phyloP scores from a whole-genome alignment of 2,888 invertebrate genomes.

The Emesis russula region DNA sequence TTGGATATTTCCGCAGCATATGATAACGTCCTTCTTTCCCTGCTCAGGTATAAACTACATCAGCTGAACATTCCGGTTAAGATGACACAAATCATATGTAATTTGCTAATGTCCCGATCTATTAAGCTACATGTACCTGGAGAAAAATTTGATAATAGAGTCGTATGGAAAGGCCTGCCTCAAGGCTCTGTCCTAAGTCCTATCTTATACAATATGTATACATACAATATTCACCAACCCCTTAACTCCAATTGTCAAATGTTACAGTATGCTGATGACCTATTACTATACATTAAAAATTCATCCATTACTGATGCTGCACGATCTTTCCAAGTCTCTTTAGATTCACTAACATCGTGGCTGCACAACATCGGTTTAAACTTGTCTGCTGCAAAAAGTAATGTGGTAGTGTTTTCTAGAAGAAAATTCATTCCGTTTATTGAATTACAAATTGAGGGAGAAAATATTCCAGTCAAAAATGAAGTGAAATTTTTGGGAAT shows the following conservation, averaged over 20 bases:
- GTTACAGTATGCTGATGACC: not conserved
- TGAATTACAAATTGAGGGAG: not conserved
- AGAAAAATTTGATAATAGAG: not conserved
- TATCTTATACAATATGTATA: not conserved
- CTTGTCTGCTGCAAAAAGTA: not conserved
- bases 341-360: not conserved
- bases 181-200: not conserved
- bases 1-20: constrained; percentile 23
- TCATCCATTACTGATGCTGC: not conserved
- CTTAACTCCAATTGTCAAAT: not conserved
- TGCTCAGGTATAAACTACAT: constrained; percentile 17
- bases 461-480: too few relatives aligned
- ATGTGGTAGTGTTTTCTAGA: not conserved
- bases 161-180: not conserved
- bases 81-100: not conserved
- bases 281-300: not conserved
- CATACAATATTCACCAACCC: not conserved
- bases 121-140: not conserved
- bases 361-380: not conserved
- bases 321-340: not conserved
- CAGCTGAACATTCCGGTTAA: constrained; percentile 11
- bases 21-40: constrained; percentile 23
- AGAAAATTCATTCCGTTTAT: not conserved
- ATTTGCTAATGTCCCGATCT: not conserved
- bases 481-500: too few relatives aligned